A percentile compares a stretch with the other conserved stretches of the same genome.
These are phyloP conservation scores for Chaetops frenatus DNA, from an alignment of 2,113 vertebrate genomes.

Conservation along the genomic window DNA sequence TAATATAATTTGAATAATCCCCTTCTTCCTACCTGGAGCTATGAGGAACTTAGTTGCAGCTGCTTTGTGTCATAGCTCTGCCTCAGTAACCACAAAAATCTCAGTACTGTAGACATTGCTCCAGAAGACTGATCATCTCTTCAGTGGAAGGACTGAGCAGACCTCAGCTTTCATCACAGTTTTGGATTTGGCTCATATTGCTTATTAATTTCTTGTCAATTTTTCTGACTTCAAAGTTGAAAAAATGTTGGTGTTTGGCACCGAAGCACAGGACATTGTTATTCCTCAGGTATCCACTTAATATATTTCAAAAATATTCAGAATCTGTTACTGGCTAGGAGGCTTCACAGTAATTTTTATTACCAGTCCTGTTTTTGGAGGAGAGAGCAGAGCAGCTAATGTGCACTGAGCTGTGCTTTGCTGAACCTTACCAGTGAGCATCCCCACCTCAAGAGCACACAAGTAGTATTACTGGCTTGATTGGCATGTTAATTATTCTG, in stretches of 20 bases:
- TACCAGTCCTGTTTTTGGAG: neutral
- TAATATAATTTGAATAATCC: neutral
- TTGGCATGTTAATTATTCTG: neutral
- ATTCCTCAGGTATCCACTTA: neutral
- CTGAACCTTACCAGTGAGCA: neutral
- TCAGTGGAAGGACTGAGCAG: neutral
- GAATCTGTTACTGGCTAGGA: neutral
- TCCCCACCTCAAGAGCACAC: neutral
- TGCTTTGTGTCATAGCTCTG: neutral
- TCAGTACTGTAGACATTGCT: neutral
- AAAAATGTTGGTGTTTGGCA: neutral
- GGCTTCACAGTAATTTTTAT: neutral
- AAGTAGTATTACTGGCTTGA: neutral
- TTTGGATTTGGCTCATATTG: neutral
- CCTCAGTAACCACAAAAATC: neutral
- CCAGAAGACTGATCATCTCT: neutral
- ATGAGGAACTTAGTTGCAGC: neutral
- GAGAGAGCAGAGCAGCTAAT: neutral
- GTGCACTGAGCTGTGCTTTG: neutral
- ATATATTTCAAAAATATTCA: neutral
- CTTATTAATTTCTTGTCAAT: neutral
- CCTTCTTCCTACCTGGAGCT: neutral
- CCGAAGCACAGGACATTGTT: neutral
- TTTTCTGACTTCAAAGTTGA: neutral
- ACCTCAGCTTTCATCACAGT: neutral